Percentiles rank a stretch among this genome's conserved stretches.
phyloP scores from a whole-genome alignment of 2,888 invertebrate species.

The Keiferia lycopersicella region DNA sequence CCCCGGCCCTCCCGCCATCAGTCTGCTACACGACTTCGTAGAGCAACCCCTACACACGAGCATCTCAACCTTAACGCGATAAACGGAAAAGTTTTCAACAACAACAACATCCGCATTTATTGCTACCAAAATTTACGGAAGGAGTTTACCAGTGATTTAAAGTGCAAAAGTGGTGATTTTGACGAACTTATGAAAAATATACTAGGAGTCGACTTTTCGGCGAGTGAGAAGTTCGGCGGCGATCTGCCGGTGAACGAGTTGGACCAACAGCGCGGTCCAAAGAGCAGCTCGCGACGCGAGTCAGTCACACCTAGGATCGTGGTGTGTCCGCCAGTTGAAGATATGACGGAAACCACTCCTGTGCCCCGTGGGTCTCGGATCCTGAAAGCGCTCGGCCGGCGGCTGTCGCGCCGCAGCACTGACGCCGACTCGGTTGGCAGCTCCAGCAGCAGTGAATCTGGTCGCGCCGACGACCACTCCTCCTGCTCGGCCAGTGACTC shows the following conservation, averaged over 20 bases:
- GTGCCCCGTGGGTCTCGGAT: slow-evolving; percentile 83
- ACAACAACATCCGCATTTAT: slow-evolving; percentile 40
- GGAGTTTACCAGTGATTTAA: slow-evolving; percentile 39
- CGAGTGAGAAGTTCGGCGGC: slow-evolving; percentile 61
- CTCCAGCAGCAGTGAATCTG: slow-evolving; percentile 73
- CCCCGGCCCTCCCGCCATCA: slow-evolving; percentile 47
- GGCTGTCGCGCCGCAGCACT: slow-evolving; percentile 79
- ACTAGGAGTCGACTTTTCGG: slow-evolving; percentile 57
- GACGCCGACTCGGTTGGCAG: slow-evolving; percentile 69
- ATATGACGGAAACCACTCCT: slow-evolving; percentile 80
- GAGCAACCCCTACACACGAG: slow-evolving; percentile 49
- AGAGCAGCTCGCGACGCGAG: slow-evolving; percentile 52
- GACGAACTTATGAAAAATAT: slow-evolving; percentile 69
- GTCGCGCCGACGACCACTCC: slow-evolving; percentile 67
- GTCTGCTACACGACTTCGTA: slow-evolving; percentile 56
- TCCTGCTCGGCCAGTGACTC: slow-evolving; percentile 83
- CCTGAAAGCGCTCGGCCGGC: slow-evolving; percentile 84
- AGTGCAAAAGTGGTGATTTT: slow-evolving; percentile 43
- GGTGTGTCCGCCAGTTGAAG: slow-evolving; percentile 75
- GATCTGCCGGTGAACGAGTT: slow-evolving; percentile 57
- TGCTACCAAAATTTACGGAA: slow-evolving; percentile 29
- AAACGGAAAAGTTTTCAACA: slow-evolving; percentile 60
- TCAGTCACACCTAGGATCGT: slow-evolving; percentile 72
- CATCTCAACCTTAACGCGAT: slow-evolving; percentile 41
- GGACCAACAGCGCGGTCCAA: slow-evolving; percentile 49